Conservation (phyloP, 2,797 vertebrate genomes). For the Babyrousa celebensis region DNA sequence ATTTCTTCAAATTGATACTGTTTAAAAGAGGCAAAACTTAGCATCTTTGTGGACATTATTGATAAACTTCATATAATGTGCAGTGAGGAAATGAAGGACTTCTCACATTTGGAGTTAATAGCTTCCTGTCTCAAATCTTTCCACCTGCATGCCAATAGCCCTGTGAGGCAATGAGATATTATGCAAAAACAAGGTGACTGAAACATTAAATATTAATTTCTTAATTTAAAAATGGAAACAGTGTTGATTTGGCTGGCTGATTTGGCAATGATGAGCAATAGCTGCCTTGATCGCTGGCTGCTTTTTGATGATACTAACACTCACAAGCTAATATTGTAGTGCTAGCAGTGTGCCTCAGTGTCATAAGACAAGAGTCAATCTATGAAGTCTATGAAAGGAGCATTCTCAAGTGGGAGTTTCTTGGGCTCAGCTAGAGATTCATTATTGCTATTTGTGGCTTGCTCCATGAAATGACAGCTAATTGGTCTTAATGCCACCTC, state of each 20-base stretch:
- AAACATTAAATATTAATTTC: conserved; percentile 74
- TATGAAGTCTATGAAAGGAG: not conserved
- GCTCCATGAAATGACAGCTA: not conserved
- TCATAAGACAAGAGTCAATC: not conserved
- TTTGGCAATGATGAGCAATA: not conserved
- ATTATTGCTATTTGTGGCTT: not conserved
- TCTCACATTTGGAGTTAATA: conserved; percentile 43
- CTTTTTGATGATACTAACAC: not conserved
- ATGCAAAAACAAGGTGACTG: conserved; percentile 43
- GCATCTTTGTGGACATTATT: not conserved
- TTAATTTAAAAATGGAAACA: conserved; percentile 66
- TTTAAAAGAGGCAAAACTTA: not conserved
- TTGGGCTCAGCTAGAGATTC: not conserved
- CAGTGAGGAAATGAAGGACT: conserved; percentile 55
- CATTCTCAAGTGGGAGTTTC: not conserved
- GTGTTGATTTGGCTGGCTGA: not conserved
- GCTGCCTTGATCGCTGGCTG: not conserved
- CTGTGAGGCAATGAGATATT: conserved; percentile 8
- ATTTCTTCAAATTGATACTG: not conserved
- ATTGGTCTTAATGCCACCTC: not conserved
- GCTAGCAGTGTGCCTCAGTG: not conserved
- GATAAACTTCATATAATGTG: not conserved
- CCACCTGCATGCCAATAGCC: not conserved
- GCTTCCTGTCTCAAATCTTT: conserved; percentile 32
- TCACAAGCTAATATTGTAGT: not conserved